Evolutionary conservation across 2,113 vertebrate genomes (phyloP).

Genomic region (Andinoacara biseriatus): DNA sequence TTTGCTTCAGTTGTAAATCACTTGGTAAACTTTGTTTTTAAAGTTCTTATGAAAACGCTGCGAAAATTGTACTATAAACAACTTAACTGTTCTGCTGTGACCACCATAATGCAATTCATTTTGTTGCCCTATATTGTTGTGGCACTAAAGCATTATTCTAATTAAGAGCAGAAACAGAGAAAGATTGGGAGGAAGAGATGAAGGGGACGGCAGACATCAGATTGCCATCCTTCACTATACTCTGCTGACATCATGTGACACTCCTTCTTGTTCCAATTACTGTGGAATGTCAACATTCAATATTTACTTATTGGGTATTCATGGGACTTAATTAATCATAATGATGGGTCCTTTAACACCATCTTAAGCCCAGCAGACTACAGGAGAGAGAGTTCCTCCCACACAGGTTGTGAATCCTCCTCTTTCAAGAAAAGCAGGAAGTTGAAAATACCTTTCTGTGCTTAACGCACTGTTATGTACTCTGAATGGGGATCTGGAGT

Average conservation of each 20-base stretch:
- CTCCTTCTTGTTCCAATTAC: constrained; percentile 67
- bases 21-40: constrained; percentile 22
- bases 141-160: constrained; percentile 48
- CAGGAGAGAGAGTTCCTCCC: constrained; percentile 18
- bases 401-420: constrained; percentile 20
- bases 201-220: constrained; percentile 37
- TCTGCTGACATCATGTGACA: constrained; percentile 47
- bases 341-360: constrained; percentile 35
- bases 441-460: constrained; percentile 4
- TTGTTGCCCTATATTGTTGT: constrained; percentile 44
- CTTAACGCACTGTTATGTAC: constrained; percentile 12
- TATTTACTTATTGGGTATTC: constrained; percentile 67
- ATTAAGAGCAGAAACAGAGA: constrained; percentile 49
- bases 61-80: constrained; percentile 2
- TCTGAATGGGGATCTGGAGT: constrained; percentile 2
- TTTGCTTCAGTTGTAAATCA: constrained; percentile 28
- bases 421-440: constrained; percentile 4
- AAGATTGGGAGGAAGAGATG: constrained; percentile 19
- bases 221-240: constrained; percentile 55
- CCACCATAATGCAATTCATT: constrained; percentile 46
- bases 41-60: constrained; percentile 27
- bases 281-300: constrained; percentile 63
- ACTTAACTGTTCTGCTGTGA: constrained; percentile 3
- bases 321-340: constrained; percentile 66
- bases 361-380: constrained; percentile 2